These are phyloP conservation scores for Prorops nasuta DNA, from an alignment of 1,140 invertebrate genomes.

Conservation along the genomic window DNA sequence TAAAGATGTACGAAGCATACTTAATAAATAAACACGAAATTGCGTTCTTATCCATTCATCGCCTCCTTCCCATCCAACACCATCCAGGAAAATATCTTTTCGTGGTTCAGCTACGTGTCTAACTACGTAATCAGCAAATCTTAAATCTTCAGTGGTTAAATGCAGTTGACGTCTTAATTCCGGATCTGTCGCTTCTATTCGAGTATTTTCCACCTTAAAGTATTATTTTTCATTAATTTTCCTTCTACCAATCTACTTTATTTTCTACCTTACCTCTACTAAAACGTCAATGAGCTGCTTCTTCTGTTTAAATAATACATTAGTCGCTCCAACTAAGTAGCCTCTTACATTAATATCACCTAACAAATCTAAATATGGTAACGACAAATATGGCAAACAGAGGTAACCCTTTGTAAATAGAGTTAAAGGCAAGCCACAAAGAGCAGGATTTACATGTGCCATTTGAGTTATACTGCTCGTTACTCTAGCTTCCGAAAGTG, in stretches of 20 bases:
- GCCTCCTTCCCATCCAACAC: slow-evolving; percentile 85
- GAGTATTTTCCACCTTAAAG: slow-evolving; percentile 67
- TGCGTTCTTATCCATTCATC: slow-evolving; percentile 96
- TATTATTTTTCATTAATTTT: not conserved
- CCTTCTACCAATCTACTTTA: slow-evolving; percentile 1
- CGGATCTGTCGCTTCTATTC: slow-evolving; percentile 85
- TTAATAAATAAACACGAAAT: slow-evolving; percentile 89
- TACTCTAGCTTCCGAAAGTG: slow-evolving; percentile 58
- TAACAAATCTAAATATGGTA: slow-evolving; percentile 92
- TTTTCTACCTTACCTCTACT: slow-evolving; percentile 69
- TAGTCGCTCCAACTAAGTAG: slow-evolving; percentile 95
- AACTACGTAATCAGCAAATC: slow-evolving; percentile 93
- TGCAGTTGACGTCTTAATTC: slow-evolving; percentile 80
- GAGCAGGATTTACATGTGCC: slow-evolving; percentile 66
- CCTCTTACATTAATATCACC: slow-evolving; percentile 84
- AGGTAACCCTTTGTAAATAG: slow-evolving; percentile 92
- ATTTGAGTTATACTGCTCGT: slow-evolving; percentile 57
- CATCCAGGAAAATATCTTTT: slow-evolving; percentile 76
- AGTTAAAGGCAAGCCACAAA: slow-evolving; percentile 84
- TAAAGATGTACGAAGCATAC: slow-evolving; percentile 79
- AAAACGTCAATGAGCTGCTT: slow-evolving; percentile 89
- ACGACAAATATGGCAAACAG: slow-evolving; percentile 93
- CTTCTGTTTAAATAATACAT: slow-evolving; percentile 96
- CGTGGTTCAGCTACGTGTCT: slow-evolving; percentile 79
- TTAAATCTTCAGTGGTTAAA: slow-evolving; percentile 90